A percentile compares a stretch with the other conserved stretches of the same genome.
These are phyloP conservation scores for Stomorhina lunata DNA, from an alignment of 2,888 invertebrate genomes.

Conservation along the genomic window DNA sequence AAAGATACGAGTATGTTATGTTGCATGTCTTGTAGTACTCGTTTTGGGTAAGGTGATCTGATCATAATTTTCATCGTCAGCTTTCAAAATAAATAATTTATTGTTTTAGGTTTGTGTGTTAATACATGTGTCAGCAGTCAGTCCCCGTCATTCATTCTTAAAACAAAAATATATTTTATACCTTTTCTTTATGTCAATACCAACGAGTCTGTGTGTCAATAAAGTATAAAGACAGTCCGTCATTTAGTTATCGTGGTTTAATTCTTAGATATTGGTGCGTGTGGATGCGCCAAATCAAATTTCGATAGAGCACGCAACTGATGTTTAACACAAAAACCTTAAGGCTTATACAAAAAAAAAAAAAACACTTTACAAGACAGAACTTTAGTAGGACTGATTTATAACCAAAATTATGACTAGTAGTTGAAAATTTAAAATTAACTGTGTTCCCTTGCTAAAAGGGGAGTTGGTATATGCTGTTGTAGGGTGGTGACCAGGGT, in stretches of 20 bases:
- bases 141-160: slow-evolving; percentile 54
- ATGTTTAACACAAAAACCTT: slow-evolving; percentile 11
- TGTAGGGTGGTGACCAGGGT: slow-evolving; percentile 22
- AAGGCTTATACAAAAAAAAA: slow-evolving; percentile 11
- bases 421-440: slow-evolving; percentile 30
- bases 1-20: not conserved
- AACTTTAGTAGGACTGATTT: slow-evolving; percentile 60
- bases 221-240: too few relatives aligned
- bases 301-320: slow-evolving; percentile 64
- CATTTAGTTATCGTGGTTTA: not conserved
- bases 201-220: too few relatives aligned
- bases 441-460: not conserved
- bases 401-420: slow-evolving; percentile 20
- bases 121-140: slow-evolving; percentile 66
- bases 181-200: too few relatives aligned
- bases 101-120: slow-evolving; percentile 63
- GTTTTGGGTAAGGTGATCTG: not conserved
- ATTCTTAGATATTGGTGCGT: slow-evolving; percentile 7
- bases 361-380: slow-evolving; percentile 36
- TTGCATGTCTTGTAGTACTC: not conserved
- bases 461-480: not conserved
- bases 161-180: too few relatives aligned
- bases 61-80: slow-evolving; percentile 65
- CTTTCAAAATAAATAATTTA: slow-evolving; percentile 65
- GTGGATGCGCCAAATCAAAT: slow-evolving; percentile 62